A percentile compares a stretch with the other conserved stretches of the same genome.
Evolutionary conservation across 1,140 invertebrate genomes (phyloP).

Genomic region (Dreissena polymorpha): DNA sequence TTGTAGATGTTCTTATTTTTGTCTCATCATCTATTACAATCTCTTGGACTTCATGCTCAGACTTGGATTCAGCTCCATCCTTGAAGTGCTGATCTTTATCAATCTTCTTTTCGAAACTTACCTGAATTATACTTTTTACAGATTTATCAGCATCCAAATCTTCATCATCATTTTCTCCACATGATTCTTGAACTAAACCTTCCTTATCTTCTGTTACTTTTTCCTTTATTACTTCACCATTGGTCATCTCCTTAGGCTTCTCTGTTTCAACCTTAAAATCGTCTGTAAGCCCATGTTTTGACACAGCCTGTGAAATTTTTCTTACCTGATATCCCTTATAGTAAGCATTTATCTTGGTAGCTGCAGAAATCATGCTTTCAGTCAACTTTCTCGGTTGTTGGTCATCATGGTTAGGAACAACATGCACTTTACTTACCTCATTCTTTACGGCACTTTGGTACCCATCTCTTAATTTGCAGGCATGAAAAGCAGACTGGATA

Average conservation of each 20-base stretch:
- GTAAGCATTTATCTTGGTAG: constrained; percentile 4
- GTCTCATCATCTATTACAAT: background rate
- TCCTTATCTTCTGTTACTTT: background rate
- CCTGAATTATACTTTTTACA: background rate
- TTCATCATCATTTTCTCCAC: background rate
- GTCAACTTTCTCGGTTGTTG: background rate
- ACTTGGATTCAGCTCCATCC: background rate
- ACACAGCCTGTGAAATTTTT: background rate
- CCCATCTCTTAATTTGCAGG: constrained; percentile 21
- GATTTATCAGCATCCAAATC: background rate
- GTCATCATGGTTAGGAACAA: no score
- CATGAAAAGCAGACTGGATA: constrained; percentile 33
- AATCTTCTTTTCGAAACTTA: constrained; percentile 1
- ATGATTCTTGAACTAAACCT: background rate
- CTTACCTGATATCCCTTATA: constrained; percentile 33
- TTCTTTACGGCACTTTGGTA: background rate
- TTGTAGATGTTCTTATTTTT: constrained; percentile 34
- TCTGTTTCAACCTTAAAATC: no score
- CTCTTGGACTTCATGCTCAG: background rate
- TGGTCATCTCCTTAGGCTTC: no score
- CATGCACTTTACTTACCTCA: background rate
- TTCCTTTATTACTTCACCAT: background rate
- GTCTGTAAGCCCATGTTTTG: no score
- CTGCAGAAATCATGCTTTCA: background rate
- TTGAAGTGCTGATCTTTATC: background rate